Evolutionary conservation across 2,888 invertebrate species (phyloP), one percentile per base, ranked within the genome.

Genomic region (Drosophila paranaensis): DNA sequence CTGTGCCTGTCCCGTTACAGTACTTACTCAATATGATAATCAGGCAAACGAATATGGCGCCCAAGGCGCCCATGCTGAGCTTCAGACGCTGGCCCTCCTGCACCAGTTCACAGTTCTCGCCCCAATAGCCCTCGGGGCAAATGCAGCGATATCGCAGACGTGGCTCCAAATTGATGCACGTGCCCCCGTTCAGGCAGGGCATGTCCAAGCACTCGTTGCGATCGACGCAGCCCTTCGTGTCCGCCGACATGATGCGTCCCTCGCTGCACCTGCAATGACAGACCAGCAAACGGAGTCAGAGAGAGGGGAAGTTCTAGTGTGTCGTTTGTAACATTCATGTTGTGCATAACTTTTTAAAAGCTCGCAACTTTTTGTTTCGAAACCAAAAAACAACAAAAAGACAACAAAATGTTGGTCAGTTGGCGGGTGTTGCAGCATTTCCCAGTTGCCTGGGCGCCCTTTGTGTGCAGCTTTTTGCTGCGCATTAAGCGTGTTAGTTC

Each of bases 31-130:
- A 95, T 91, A 99, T 97, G 93, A 98, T 97, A 93, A 98, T 96
- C 91, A 99, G 96, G 94, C 98, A 99, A 93, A 99, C 97, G 93
- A 99, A 95, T 93, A 99, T 99, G 92, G 98, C 98, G 75, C 98
- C 98, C 88, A 99, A 95, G 76, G 99, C 99, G 82, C 98, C 98
- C 96, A 97, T 97, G 94, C 98, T 98, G 91, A 99, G 95, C 92
- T 98, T 98, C 91, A 99, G 95, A 71, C 97, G 97, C 93, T 97
- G 97, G 77, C 98, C 98, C 92, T 98, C 98, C 92, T 97, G 97
- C 76, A 97, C 96, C 80, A 97, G 95, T 92, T 97, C 98, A 93
- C 98, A 98, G 94, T 97, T 97, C 93, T 97, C 97, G 88, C 98
- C 98, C 96, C 97, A 97, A 94, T 96, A 98, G 79, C 98, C 97